These are phyloP conservation scores for Sarcoramphus papa DNA, from an alignment of 2,797 vertebrate species.

Conservation along the genomic window DNA sequence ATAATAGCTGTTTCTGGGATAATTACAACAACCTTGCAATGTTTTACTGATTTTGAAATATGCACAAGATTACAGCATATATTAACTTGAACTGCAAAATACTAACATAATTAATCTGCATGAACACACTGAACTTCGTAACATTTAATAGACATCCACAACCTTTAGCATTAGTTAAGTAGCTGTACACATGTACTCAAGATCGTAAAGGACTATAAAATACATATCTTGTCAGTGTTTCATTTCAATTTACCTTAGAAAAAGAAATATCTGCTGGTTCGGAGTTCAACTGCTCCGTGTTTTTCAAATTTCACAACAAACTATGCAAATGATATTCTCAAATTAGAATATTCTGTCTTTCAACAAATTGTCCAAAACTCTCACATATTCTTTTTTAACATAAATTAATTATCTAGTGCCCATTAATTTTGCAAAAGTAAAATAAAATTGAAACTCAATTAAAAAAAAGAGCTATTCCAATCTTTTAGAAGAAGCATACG, in stretches of 20 bases:
- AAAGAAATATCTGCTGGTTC: neutral
- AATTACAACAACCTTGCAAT: neutral
- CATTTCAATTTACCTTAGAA: neutral
- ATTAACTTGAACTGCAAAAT: neutral
- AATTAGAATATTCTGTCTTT: neutral
- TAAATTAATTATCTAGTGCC: neutral
- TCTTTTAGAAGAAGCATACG: neutral
- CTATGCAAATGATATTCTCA: neutral
- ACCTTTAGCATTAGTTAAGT: neutral
- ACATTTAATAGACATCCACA: neutral
- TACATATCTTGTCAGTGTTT: neutral
- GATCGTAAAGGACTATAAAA: neutral
- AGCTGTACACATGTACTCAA: neutral
- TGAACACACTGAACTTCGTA: neutral
- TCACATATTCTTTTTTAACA: neutral
- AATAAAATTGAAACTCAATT: neutral
- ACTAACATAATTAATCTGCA: neutral
- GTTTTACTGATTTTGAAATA: constrained; percentile 1
- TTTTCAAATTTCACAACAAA: neutral
- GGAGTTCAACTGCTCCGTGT: neutral
- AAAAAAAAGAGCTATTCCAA: neutral
- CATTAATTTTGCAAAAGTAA: neutral
- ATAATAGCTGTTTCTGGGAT: neutral
- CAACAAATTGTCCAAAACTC: neutral
- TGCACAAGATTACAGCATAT: neutral